Evolutionary conservation across 2,797 vertebrate species (phyloP).

Genomic region (Sebastes itinus): DNA sequence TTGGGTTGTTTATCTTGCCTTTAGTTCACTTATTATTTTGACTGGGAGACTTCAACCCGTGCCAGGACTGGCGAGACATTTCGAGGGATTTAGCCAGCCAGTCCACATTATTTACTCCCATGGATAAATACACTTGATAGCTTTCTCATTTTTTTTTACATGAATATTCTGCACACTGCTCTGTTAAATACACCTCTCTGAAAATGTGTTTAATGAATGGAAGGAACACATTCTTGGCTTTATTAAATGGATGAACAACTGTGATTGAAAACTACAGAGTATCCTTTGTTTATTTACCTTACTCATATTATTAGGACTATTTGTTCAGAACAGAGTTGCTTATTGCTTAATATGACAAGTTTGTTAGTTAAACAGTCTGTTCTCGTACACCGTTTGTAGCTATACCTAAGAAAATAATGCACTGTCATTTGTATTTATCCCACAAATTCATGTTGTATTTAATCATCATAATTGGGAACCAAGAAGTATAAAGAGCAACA

Average conservation of each 20-base stretch:
- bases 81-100: constrained; percentile 46
- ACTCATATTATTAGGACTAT: constrained; percentile 33
- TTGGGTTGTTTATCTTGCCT: constrained; percentile 66
- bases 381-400: neutral
- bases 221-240: neutral
- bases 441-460: neutral
- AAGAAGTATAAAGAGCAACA: neutral
- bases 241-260: neutral
- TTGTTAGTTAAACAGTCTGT: constrained; percentile 29
- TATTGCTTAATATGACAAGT: neutral
- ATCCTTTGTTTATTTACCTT: constrained; percentile 37
- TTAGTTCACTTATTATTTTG: constrained; percentile 68
- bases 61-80: constrained; percentile 49
- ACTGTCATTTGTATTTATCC: neutral
- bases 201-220: constrained; percentile 20
- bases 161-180: constrained; percentile 25
- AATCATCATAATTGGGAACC: neutral
- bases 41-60: constrained; percentile 49
- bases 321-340: constrained; percentile 7
- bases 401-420: neutral
- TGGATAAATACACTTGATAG: constrained; percentile 59
- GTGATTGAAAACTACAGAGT: constrained; percentile 12
- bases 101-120: constrained; percentile 49
- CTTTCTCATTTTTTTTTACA: constrained; percentile 12
- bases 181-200: constrained; percentile 4